phyloP scores from a whole-genome alignment of 2,888 invertebrate species.

The Ectobius pallidus region DNA sequence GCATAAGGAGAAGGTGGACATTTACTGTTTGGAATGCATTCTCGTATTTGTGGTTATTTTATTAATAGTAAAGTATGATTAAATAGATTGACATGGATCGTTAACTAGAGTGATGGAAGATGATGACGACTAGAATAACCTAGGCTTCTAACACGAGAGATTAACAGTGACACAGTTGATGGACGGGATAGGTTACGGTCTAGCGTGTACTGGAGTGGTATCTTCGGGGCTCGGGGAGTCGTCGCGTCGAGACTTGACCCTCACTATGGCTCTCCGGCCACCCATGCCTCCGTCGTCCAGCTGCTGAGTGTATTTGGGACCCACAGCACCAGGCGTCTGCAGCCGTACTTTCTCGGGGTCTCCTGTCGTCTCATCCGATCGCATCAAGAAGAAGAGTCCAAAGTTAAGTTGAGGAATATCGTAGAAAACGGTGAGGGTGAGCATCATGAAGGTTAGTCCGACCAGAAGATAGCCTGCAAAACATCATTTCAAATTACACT shows the following conservation, averaged over 20 bases:
- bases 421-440: conserved; percentile 82
- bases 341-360: conserved; percentile 73
- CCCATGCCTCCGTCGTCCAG: conserved; percentile 53
- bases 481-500: too few species aligned
- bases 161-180: too few species aligned
- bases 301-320: conserved; percentile 57
- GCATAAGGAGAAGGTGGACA: too few species aligned
- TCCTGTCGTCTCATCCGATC: conserved; percentile 59
- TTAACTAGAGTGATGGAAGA: too few species aligned
- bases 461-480: conserved; percentile 76
- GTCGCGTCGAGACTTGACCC: conserved; percentile 67
- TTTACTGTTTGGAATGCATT: too few species aligned
- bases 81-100: too few species aligned
- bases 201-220: conserved; percentile 65
- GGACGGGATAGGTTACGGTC: conserved; percentile 47
- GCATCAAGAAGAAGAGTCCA: conserved; percentile 75
- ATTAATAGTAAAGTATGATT: too few species aligned
- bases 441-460: conserved; percentile 84
- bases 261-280: conserved; percentile 66
- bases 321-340: conserved; percentile 59
- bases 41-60: too few species aligned
- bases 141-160: too few species aligned
- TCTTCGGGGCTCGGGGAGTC: conserved; percentile 76
- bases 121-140: too few species aligned
- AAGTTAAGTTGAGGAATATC: conserved; percentile 89